Conservation (phyloP, 2,888 invertebrate species). For the Hipparchia sbordonii region DNA sequence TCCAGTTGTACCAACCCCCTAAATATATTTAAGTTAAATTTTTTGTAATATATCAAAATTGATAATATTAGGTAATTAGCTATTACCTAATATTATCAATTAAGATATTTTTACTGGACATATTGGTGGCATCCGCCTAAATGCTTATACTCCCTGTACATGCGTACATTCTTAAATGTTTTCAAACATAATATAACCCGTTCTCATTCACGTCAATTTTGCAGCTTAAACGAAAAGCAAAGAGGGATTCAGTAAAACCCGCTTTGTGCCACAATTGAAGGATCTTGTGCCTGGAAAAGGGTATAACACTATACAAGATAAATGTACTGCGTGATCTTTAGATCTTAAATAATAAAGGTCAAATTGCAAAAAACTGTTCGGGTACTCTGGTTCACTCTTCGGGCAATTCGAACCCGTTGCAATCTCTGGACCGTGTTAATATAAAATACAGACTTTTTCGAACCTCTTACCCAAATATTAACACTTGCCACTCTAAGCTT, state of each 20-base stretch:
- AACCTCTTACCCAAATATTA: not conserved
- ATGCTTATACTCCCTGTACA: not conserved
- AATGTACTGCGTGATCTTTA: conserved; percentile 2
- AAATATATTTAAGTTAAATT: no score
- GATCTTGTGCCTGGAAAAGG: conserved; percentile 39
- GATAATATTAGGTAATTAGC: no score
- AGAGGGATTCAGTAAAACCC: conserved; percentile 41
- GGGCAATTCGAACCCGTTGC: conserved; percentile 4
- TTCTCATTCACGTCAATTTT: conserved; percentile 42
- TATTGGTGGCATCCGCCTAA: not conserved
- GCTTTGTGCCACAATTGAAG: conserved; percentile 41
- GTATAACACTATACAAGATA: conserved; percentile 17
- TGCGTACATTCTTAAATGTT: conserved; percentile 6
- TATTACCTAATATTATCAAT: no score
- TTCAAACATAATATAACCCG: conserved; percentile 32
- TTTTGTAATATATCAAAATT: no score
- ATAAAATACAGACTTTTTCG: not conserved
- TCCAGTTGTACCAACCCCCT: no score
- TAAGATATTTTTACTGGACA: not conserved
- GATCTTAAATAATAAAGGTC: not conserved
- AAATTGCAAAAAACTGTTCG: conserved; percentile 3
- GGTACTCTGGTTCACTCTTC: conserved; percentile 1
- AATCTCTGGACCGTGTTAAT: not conserved
- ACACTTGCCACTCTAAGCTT: not conserved
- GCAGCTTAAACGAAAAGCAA: conserved; percentile 39